Base-by-base conservation (phyloP, 2,113 vertebrate species). In the Tyto alba region DNA sequence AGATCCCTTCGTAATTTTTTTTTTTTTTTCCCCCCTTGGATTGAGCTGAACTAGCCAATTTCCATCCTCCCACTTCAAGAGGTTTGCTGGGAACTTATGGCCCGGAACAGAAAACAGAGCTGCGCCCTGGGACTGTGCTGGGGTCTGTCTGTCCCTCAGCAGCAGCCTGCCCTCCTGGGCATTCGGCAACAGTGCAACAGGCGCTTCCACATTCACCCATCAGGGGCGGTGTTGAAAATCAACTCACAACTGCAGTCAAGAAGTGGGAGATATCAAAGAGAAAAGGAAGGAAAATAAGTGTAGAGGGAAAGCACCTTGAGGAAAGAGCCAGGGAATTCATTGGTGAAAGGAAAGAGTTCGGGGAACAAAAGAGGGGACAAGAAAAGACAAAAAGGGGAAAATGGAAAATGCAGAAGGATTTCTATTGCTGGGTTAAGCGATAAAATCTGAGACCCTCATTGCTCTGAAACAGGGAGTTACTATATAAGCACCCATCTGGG, bases 41-140 rank as follows among this genome's bases (percentile, higher is more conserved):
- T 45, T 88, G 19, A 63, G 7, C n/a, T 84, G 53, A 75, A 30
- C 29, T 41, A 80, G 22, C 34, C 41, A 12, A 5, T 68, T 91
- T 88, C 67, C 20, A 69, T 13, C 29, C 26, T 77, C 7, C 4
- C 11, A 23, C 5, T 50, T 77, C 25, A 69, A 11, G 12, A 76
- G 9, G 12, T 48, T 76, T 69, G 41, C 66, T 64, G 45, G 38
- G n/a, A 83, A 26, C 11, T 79, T 63, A 19, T 75, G 41, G 25
- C 64, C 15, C 11, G 6, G 2, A 34, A 40, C 4, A 89, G 29
- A 62, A 85, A 66, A 41, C 9, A 21, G 57, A 40, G 34, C 15
- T 34, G 32, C 3, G 2, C 21, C 45, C 23, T 66, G 41, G 25
- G 38, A 30, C 30, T 0, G 0, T 3, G 0, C 6, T 3, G 2